These are phyloP conservation scores for Himalopsyche kuldschensis DNA, from an alignment of 2,888 invertebrate species.

Conservation along the genomic window DNA sequence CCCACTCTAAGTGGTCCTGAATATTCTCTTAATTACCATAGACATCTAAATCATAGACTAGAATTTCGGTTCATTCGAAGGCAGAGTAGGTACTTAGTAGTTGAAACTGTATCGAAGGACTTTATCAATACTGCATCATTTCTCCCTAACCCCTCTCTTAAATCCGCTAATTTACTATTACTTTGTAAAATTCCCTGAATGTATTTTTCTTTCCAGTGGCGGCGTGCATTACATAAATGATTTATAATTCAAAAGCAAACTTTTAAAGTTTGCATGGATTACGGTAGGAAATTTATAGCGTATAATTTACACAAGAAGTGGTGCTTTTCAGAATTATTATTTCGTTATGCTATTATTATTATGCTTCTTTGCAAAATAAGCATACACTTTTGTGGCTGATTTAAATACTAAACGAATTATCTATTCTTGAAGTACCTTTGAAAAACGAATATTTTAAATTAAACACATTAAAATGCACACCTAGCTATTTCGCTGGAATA, in stretches of 20 bases:
- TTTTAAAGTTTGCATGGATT: slow-evolving; percentile 38
- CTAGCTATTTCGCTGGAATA: too few relatives aligned
- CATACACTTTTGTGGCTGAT: not conserved
- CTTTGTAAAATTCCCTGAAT: not conserved
- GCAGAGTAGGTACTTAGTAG: too few relatives aligned
- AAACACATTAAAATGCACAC: too few relatives aligned
- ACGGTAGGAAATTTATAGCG: slow-evolving; percentile 29
- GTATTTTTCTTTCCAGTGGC: not conserved
- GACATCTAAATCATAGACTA: too few relatives aligned
- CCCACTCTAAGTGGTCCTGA: too few relatives aligned
- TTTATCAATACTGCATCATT: not conserved
- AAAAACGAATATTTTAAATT: not conserved
- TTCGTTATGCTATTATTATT: not conserved
- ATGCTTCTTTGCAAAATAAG: not conserved
- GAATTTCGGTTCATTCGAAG: too few relatives aligned
- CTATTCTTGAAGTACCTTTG: not conserved
- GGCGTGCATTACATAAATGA: slow-evolving; percentile 23
- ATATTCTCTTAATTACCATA: too few relatives aligned
- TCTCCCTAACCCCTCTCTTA: not conserved
- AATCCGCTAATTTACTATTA: not conserved
- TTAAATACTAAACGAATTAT: not conserved
- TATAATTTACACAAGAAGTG: slow-evolving; percentile 33
- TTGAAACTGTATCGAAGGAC: too few relatives aligned
- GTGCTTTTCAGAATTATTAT: slow-evolving; percentile 29
- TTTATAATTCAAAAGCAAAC: slow-evolving; percentile 34